phyloP scores from a whole-genome alignment of 2,888 invertebrate species.

The Melanargia galathea region DNA sequence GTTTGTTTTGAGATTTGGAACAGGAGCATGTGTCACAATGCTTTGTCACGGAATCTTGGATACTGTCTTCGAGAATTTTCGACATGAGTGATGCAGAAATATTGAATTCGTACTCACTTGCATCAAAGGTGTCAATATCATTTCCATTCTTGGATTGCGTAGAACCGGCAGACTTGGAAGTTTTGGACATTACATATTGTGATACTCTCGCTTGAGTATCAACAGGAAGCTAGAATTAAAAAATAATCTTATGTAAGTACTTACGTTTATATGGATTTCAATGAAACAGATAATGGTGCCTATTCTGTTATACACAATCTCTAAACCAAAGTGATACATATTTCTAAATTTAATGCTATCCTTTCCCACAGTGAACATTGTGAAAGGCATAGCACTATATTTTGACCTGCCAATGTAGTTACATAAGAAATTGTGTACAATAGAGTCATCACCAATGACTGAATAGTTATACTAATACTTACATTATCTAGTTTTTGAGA shows the following conservation, averaged over 20 bases:
- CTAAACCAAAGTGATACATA: too few species aligned
- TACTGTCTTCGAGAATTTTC: constrained; percentile 93
- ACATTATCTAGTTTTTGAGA: constrained; percentile 95
- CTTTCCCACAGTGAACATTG: too few species aligned
- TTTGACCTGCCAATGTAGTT: too few species aligned
- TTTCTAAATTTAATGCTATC: too few species aligned
- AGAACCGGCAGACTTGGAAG: constrained; percentile 70
- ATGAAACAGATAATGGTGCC: too few species aligned
- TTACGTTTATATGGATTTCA: constrained; percentile 12
- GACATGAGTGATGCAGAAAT: constrained; percentile 95
- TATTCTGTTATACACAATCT: too few species aligned
- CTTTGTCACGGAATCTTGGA: constrained; percentile 89
- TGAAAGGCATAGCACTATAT: too few species aligned
- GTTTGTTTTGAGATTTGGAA: constrained; percentile 78
- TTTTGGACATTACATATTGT: constrained; percentile 87
- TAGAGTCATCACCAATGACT: too few species aligned
- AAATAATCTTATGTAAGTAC: constrained; percentile 27
- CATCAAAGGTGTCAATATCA: constrained; percentile 77
- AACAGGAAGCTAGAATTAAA: constrained; percentile 88
- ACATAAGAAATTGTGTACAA: too few species aligned
- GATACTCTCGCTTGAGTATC: constrained; percentile 96
- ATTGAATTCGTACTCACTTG: constrained; percentile 85
- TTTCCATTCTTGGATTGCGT: constrained; percentile 66
- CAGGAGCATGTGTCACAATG: constrained; percentile 93
- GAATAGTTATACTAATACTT: constrained; percentile 66